These are phyloP conservation scores for Salvelinus alpinus DNA, from an alignment of 2,113 vertebrate genomes.

Conservation along the genomic window DNA sequence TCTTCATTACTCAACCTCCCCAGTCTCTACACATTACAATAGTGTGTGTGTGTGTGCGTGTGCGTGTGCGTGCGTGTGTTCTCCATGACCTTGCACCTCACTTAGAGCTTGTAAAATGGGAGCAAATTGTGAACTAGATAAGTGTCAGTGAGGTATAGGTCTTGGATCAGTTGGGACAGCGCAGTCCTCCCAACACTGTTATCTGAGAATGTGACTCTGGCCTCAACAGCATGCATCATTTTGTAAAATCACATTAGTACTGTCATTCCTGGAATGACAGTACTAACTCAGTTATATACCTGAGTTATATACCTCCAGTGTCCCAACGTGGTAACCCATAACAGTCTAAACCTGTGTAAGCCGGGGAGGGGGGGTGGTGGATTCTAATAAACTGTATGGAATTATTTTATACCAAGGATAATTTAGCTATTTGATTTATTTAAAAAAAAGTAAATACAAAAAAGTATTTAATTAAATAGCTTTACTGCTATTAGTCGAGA, in stretches of 20 bases:
- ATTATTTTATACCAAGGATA: too few species aligned
- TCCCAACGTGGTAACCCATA: neutral
- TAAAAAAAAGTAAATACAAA: too few species aligned
- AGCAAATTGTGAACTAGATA: conserved; percentile 60
- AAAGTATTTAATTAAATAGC: too few species aligned
- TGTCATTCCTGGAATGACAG: neutral
- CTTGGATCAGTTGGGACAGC: conserved; percentile 42
- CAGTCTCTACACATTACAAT: neutral
- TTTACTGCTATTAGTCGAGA: too few species aligned
- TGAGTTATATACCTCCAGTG: too few species aligned
- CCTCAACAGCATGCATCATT: neutral
- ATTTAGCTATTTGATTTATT: too few species aligned
- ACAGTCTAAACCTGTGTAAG: too few species aligned
- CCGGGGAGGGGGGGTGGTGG: too few species aligned
- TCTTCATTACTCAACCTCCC: conserved; percentile 34
- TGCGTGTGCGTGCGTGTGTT: neutral
- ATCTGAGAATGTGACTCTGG: conserved; percentile 52
- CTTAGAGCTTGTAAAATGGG: conserved; percentile 44
- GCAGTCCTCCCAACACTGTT: conserved; percentile 43
- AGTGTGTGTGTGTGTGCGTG: neutral
- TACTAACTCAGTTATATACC: too few species aligned
- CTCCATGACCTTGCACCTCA: conserved; percentile 32
- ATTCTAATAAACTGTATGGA: too few species aligned
- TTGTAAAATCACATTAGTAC: neutral
- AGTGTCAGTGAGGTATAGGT: conserved; percentile 61